Base-by-base conservation (phyloP, 2,888 invertebrate genomes). In the Pristionchus mayeri region DNA sequence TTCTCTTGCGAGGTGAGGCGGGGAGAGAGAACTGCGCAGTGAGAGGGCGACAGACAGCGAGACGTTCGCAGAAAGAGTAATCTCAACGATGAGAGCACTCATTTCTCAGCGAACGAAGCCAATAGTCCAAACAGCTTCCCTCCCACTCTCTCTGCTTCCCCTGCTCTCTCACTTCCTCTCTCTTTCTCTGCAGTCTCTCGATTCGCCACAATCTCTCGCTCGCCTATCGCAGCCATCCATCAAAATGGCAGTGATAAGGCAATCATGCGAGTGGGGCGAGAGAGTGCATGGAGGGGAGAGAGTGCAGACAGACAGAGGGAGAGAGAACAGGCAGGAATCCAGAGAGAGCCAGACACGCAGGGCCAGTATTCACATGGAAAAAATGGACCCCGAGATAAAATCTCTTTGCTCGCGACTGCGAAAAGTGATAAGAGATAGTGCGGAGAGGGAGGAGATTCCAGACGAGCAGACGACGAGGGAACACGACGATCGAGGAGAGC, bases 401-500 rank as follows among this genome's bases (percentile, higher is more conserved):
- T 57, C 52, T 27, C 52, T 44, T 37, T 30, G 34, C 50, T 80
- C 85, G 82, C 85, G 24, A 87, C 80, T 84, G 84, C 84, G 85
- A 81, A 85, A 85, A 84, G n/a, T 71, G 79, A 83, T 67, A 67
- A 44, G 54, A 82, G 78, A 85, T 37, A 75, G 76, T 48, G 85
- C 37, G 71, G 24, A 30, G 79, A 84, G 44, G 71, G 50, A 54
- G 52, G 84, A 85, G 71, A 88, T 48, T 7, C 87, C 85, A 11
- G 11, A 24, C 87, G 84, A 63, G 88, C 24, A 13, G 90, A 87
- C 82, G 86, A 87, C 34, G 88, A 85, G 79, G 89, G 85, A 11
- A 87, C 85, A 30, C 86, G 67, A 9, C 88, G 50, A 30, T 87
- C 87, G 37, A 7, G 84, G 86, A 57, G 86, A 80, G 11, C 86